phyloP scores from a whole-genome alignment of 2,113 vertebrate genomes.

The Vulpes ferrilata region DNA sequence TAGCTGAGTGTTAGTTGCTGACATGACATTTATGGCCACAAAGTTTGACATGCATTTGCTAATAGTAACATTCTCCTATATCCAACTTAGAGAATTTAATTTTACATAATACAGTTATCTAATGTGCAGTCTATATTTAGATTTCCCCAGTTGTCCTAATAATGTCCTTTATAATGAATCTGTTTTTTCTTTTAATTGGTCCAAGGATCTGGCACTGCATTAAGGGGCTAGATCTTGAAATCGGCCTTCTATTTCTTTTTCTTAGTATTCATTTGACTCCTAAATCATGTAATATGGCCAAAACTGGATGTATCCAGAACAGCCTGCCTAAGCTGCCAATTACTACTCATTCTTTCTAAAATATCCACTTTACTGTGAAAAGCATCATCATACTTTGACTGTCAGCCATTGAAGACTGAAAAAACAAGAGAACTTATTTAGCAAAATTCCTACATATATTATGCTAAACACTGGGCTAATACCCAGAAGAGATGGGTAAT shows the following conservation, averaged over 20 bases:
- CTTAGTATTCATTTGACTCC: constrained; percentile 39
- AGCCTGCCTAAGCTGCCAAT: constrained; percentile 39
- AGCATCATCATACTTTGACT: constrained; percentile 29
- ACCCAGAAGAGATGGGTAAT: not conserved
- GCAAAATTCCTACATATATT: constrained; percentile 27
- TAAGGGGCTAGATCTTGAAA: not conserved
- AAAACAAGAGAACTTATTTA: constrained; percentile 38
- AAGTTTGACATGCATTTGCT: constrained; percentile 15
- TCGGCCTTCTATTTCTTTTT: not conserved
- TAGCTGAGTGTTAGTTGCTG: not conserved
- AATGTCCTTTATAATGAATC: constrained; percentile 47
- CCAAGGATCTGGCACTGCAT: not conserved
- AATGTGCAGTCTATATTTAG: not conserved
- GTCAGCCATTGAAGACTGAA: constrained; percentile 23
- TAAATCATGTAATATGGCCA: not conserved
- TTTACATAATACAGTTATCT: constrained; percentile 15
- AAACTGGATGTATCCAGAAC: constrained; percentile 34
- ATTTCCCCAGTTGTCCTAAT: not conserved
- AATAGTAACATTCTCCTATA: not conserved
- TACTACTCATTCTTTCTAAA: constrained; percentile 63
- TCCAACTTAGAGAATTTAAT: not conserved
- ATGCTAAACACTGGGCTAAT: constrained; percentile 31
- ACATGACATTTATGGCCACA: not conserved
- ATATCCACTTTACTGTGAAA: constrained; percentile 28
- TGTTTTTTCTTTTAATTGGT: not conserved